phyloP scores from a whole-genome alignment of 2,113 vertebrate genomes.

The Romanogobio albipinnatus region DNA sequence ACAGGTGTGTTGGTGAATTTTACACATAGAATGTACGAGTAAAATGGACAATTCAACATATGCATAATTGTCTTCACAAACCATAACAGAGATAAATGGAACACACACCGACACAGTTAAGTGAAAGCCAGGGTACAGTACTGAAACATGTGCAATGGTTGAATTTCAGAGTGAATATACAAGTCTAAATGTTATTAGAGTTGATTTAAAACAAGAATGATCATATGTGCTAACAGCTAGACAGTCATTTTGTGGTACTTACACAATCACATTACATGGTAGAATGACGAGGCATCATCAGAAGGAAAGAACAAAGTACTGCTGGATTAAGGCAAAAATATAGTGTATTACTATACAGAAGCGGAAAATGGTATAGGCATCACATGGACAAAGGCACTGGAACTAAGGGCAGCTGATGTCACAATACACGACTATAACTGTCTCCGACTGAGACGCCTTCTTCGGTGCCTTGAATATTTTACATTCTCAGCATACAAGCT shows the following conservation, averaged over 20 bases:
- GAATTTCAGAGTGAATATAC: slow-evolving; percentile 1
- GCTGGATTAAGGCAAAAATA: slow-evolving; percentile 21
- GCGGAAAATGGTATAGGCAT: slow-evolving; percentile 35
- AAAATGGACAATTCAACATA: slow-evolving; percentile 13
- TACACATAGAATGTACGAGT: slow-evolving; percentile 9
- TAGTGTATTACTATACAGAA: slow-evolving; percentile 23
- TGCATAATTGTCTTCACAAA: not conserved
- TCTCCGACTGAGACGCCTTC: not conserved
- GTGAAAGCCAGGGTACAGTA: not conserved
- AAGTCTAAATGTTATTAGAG: not conserved
- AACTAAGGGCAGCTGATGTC: slow-evolving; percentile 34
- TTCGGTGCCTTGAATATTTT: not conserved
- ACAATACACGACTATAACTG: not conserved
- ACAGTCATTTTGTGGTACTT: slow-evolving; percentile 1
- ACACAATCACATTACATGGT: not conserved
- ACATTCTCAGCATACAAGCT: slow-evolving; percentile 8
- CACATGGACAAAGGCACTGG: slow-evolving; percentile 65
- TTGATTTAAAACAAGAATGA: slow-evolving; percentile 12
- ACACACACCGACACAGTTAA: slow-evolving; percentile 3
- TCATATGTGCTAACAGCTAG: not conserved
- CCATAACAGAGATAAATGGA: not conserved
- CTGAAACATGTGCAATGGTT: not conserved
- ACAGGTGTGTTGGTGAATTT: not conserved
- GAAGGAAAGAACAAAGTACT: slow-evolving; percentile 1
- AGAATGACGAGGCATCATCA: not conserved